Base-by-base conservation (phyloP, 2,888 invertebrate species). In the Falcaria lacertinaria region DNA sequence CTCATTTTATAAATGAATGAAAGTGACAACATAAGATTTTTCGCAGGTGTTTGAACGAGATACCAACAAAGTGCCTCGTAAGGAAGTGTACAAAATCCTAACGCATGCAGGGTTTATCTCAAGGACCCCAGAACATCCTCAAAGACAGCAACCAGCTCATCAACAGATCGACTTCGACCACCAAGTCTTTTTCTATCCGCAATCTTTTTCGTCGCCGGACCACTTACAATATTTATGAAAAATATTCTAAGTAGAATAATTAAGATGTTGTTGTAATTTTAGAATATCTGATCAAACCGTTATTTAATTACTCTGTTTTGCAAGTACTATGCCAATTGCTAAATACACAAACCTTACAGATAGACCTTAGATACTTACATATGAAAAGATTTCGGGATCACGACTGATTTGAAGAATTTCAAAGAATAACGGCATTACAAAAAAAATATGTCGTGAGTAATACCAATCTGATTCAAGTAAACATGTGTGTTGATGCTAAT, bases 21-120 rank as follows among this genome's bases (percentile, higher is more conserved):
- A 19, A 19, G 6, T 19, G 1, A 3, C 19, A 19, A 19, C 19
- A 6, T 19, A 6, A 6, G 19, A 47, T 37, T 42, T 46, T 41
- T 69, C 63, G 0, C 58, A 92, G 92, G 92, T 93, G 2, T 85
- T 77, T 54, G 87, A 91, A 35, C 80, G 93, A 19, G 91, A 92
- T 52, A 89, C 93, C 1, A 91, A 92, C 54, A 84, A 88, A 49
- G 91, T 93, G 36, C 75, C 92, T n/a, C 88, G 93, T 15, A 80
- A 84, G 37, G 90, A 92, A 67, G 93, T 93, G 50, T 92, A 92
- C 74, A 90, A 90, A 39, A 90, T 93, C 33, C 77, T 93, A 37
- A 91, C 91, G 0, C 93, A 93, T 69, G 93, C 93, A 0, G 93
- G 93, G 1, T 76, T 93, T 16, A 80, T 93, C 36, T 80, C 85